phyloP scores from a whole-genome alignment of 1,140 invertebrate genomes.

The Chelonus insularis region DNA sequence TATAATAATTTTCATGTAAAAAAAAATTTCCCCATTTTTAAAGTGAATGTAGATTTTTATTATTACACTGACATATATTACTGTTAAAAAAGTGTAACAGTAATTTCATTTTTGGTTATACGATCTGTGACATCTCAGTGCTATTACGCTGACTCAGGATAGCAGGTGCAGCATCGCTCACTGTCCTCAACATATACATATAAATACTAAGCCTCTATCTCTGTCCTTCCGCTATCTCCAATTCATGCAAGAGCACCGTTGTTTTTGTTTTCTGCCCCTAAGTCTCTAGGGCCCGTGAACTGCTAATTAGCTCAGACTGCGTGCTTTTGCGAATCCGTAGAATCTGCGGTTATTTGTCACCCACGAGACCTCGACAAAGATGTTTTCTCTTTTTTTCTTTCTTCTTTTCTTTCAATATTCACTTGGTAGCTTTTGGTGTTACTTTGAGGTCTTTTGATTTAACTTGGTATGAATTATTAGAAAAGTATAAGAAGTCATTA shows the following conservation, averaged over 20 bases:
- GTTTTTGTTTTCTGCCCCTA: conserved; percentile 1
- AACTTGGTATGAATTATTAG: not conserved
- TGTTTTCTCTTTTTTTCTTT: not conserved
- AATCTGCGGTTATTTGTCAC: conserved; percentile 55
- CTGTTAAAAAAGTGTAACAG: not conserved
- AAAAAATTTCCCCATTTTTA: no score
- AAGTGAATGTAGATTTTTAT: no score
- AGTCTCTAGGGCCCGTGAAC: conserved; percentile 35
- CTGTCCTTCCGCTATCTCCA: not conserved
- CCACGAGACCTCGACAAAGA: conserved; percentile 26
- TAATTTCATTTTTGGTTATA: not conserved
- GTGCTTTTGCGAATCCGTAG: conserved; percentile 45
- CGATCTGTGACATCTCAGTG: conserved; percentile 45
- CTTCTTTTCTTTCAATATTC: not conserved
- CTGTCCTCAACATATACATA: conserved; percentile 39
- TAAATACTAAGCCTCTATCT: conserved; percentile 4
- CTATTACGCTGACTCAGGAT: conserved; percentile 52
- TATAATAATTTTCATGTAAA: no score
- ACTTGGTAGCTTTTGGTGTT: not conserved
- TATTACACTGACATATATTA: not conserved
- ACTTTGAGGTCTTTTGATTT: conserved; percentile 5
- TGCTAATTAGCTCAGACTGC: conserved; percentile 52
- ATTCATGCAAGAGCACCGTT: not conserved
- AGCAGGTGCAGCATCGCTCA: conserved; percentile 57
- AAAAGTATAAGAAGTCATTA: not conserved